Percentiles rank a stretch among this genome's conserved stretches.
phyloP scores from a whole-genome alignment of 2,113 vertebrate genomes.

The Ursus arctos region DNA sequence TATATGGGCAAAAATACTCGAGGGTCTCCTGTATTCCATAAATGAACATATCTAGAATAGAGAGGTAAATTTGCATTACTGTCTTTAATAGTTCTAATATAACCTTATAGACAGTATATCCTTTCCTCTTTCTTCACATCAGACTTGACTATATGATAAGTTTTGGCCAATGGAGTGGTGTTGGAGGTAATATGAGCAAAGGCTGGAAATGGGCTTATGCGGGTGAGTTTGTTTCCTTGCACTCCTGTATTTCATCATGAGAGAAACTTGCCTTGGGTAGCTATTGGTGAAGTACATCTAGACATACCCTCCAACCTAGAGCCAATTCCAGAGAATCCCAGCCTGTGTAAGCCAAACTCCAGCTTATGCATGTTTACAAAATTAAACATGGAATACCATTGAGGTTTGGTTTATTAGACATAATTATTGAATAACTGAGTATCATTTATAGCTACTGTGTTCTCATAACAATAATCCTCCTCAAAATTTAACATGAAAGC shows the following conservation, averaged over 20 bases:
- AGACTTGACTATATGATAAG: background rate
- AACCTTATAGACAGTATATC: background rate
- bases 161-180: background rate
- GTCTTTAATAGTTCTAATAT: background rate
- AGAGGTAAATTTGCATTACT: background rate
- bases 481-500: conserved; percentile 16
- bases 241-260: background rate
- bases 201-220: background rate
- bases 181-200: background rate
- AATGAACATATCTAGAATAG: background rate
- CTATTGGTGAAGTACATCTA: background rate
- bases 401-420: background rate
- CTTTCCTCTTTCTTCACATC: background rate
- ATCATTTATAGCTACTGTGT: background rate
- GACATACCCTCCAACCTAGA: background rate
- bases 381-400: background rate
- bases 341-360: background rate
- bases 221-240: background rate
- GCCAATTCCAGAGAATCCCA: background rate
- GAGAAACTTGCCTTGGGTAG: background rate
- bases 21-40: background rate
- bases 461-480: background rate
- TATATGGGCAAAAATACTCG: background rate
- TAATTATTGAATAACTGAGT: background rate
- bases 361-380: background rate